phyloP scores from a whole-genome alignment of 2,113 vertebrate species.

The Stegostoma tigrinum region DNA sequence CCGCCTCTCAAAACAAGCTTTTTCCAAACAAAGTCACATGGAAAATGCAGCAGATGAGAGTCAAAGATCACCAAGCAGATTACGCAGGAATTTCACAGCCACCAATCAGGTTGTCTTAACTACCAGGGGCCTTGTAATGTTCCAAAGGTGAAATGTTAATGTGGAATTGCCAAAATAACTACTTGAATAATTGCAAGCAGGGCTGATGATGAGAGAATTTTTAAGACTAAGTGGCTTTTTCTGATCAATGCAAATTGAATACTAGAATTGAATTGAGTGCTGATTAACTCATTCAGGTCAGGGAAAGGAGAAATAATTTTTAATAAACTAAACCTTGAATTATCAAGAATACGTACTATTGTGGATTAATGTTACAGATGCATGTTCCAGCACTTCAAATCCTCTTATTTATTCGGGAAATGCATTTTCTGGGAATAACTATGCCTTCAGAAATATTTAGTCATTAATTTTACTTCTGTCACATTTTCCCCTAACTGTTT shows the following conservation, averaged over 20 bases:
- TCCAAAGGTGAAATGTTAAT: slow-evolving; percentile 15
- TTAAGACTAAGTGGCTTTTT: not conserved
- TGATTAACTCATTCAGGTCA: not conserved
- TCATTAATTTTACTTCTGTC: not conserved
- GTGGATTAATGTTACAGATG: not conserved
- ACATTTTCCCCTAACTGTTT: not conserved
- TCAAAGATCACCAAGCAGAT: slow-evolving; percentile 26
- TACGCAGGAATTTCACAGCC: not conserved
- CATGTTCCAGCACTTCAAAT: not conserved
- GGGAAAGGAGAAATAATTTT: not conserved
- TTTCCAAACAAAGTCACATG: slow-evolving; percentile 4
- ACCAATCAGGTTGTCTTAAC: not conserved
- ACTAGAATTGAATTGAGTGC: not conserved
- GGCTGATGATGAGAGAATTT: not conserved
- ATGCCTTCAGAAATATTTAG: not conserved
- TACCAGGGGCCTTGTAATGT: not conserved
- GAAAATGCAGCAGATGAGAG: slow-evolving; percentile 8
- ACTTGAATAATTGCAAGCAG: not conserved
- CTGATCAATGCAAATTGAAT: not conserved
- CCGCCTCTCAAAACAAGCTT: not conserved
- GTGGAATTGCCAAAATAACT: not conserved
- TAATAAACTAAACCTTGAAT: not conserved
- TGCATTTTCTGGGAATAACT: not conserved
- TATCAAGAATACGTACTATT: not conserved
- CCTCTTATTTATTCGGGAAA: not conserved